Percentiles rank a stretch among this genome's conserved stretches.
phyloP scores from a whole-genome alignment of 2,113 vertebrate species.

The Pimephales promelas region DNA sequence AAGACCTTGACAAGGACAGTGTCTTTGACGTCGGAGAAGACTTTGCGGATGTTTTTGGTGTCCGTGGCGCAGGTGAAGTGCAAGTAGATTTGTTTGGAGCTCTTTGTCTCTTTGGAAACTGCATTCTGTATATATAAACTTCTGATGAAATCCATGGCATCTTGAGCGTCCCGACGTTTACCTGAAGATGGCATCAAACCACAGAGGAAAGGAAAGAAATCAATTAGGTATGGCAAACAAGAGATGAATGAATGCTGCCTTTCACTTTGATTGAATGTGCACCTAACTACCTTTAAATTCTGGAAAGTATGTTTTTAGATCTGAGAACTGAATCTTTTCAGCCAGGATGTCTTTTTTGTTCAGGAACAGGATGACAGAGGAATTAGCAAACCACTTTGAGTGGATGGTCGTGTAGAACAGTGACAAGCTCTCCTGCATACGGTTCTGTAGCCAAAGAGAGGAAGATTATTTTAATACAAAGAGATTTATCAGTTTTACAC shows the following conservation, averaged over 20 bases:
- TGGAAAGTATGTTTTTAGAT: conserved; percentile 83
- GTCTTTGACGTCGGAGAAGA: conserved; percentile 84
- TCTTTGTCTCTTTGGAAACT: conserved; percentile 59
- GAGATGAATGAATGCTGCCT: neutral
- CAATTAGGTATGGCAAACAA: neutral
- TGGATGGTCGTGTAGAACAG: conserved; percentile 88
- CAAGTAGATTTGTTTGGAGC: conserved; percentile 74
- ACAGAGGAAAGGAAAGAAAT: conserved; percentile 19
- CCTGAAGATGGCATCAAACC: conserved; percentile 66
- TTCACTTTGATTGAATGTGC: neutral
- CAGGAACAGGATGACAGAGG: conserved; percentile 89
- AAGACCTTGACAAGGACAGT: conserved; percentile 78
- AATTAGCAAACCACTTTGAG: conserved; percentile 81
- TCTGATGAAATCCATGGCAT: conserved; percentile 79
- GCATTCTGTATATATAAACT: conserved; percentile 77
- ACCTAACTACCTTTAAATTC: conserved; percentile 71
- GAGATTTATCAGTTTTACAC: neutral
- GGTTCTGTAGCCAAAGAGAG: conserved; percentile 74
- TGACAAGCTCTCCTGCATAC: conserved; percentile 88
- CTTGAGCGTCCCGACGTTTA: conserved; percentile 67
- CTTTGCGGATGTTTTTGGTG: conserved; percentile 85
- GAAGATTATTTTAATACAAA: neutral
- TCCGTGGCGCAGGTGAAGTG: conserved; percentile 92
- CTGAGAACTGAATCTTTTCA: conserved; percentile 84
- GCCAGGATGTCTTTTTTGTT: conserved; percentile 89